A percentile compares a stretch with the other conserved stretches of the same genome.
Evolutionary conservation across 2,113 vertebrate genomes (phyloP).

Genomic region (Cacatua alba): DNA sequence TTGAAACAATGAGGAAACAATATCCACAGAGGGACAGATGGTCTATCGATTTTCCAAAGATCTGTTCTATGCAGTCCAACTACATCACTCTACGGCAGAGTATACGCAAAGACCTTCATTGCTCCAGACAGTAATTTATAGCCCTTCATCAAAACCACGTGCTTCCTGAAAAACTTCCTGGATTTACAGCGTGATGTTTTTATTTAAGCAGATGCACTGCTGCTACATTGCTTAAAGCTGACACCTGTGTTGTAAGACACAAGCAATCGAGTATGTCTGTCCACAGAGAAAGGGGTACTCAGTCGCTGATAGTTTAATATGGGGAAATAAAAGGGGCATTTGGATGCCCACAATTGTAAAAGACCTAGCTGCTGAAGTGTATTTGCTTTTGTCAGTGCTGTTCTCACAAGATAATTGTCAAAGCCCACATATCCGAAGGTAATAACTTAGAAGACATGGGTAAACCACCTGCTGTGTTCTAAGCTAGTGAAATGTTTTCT

Average conservation of each 20-base stretch:
- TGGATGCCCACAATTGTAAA: not conserved
- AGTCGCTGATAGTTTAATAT: not conserved
- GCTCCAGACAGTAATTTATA: constrained; percentile 4
- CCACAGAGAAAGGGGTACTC: not conserved
- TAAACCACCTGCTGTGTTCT: not conserved
- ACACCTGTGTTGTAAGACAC: not conserved
- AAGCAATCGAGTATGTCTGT: not conserved
- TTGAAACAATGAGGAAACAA: constrained; percentile 34
- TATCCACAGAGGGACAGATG: not conserved
- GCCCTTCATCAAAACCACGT: not conserved
- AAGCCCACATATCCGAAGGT: not conserved
- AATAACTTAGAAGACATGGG: not conserved
- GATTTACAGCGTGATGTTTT: not conserved
- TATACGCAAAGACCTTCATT: not conserved
- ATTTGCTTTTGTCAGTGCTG: not conserved
- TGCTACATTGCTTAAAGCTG: not conserved
- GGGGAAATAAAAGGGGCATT: not conserved
- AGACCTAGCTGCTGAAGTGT: not conserved
- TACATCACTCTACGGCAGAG: not conserved
- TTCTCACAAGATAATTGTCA: not conserved
- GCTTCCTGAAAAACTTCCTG: constrained; percentile 16
- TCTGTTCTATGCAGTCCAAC: not conserved
- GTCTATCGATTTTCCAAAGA: not conserved
- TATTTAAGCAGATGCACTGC: not conserved
- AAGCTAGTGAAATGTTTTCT: not conserved